Evolutionary conservation across 1,140 invertebrate genomes (phyloP), one percentile per base, ranked within the genome.

Genomic region (Dreissena polymorpha): DNA sequence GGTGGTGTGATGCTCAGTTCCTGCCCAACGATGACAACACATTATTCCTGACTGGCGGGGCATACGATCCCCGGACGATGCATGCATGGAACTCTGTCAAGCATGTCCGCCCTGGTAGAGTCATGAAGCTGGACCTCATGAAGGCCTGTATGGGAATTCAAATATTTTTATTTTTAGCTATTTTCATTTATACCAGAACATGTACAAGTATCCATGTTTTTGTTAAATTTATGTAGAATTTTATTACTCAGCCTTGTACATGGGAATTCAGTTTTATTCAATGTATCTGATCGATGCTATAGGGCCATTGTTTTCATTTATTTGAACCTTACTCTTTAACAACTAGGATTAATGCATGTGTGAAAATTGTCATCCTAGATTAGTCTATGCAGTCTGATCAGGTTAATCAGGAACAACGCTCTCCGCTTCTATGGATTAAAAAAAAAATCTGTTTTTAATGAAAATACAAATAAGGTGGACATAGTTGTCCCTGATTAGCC

Each of bases 1-100:
- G 81, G 81, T 83, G 81, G 81, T 53, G 51, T 27, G 81, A 83
- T 83, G 81, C 65, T 16, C 81, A 83, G 67, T 83, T 83, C 51
- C 21, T 83, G n/a, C 81, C 81, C 21, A 53, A 76, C 29, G 57
- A 83, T 83, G 81, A 83, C 67, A 70, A 49, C 21, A 23, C 16
- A 7, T 23, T 83, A 6, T 76, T 76, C 64, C n/a, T 77, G 13
- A 71, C 81, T 18, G 51, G 25, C 18, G 81, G 81, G 14, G 65
- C 65, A 51, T 83, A 70, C 60, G 51, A 70, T 14, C 81, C 74
- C 29, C 25, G 81, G 14, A 63, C 65, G 16, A 70, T 51, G 16
- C 72, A 71, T 39, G 51, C 81, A 3, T 83, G 81, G 81, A 49
- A 70, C 7, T 3, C 51, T 21, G 7, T 50, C 12, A 14, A 14